Percentiles rank a stretch among this genome's conserved stretches.
These are phyloP conservation scores for Arion vulgaris DNA, from an alignment of 1,140 invertebrate species.

Conservation along the genomic window DNA sequence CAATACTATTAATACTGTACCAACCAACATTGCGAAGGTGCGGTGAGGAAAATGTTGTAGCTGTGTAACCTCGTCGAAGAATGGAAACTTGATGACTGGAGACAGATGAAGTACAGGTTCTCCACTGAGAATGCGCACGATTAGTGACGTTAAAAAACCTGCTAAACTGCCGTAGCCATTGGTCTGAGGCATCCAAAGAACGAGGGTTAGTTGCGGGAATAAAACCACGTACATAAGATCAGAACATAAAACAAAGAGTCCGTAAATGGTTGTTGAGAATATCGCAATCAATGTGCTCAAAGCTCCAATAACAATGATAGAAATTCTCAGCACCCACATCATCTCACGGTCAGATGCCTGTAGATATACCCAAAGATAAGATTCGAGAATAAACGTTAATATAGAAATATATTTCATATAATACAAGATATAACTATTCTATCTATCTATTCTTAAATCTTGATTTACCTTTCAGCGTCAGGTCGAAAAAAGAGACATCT, in stretches of 20 bases:
- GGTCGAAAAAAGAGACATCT: too few species aligned
- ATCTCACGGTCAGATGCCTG: slow-evolving; percentile 72
- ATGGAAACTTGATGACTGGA: slow-evolving; percentile 87
- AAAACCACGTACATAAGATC: slow-evolving; percentile 58
- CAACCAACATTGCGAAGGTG: slow-evolving; percentile 53
- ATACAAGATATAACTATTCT: too few species aligned
- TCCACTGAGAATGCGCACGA: slow-evolving; percentile 88
- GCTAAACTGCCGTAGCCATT: slow-evolving; percentile 94
- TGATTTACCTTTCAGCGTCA: too few species aligned
- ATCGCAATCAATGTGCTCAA: slow-evolving; percentile 55
- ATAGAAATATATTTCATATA: too few species aligned
- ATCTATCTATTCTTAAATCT: too few species aligned
- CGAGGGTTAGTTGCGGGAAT: slow-evolving; percentile 57
- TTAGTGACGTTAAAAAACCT: slow-evolving; percentile 86
- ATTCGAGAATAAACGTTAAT: too few species aligned
- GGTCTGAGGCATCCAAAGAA: slow-evolving; percentile 71
- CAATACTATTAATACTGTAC: slow-evolving; percentile 44
- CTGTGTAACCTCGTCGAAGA: slow-evolving; percentile 80
- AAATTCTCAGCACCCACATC: slow-evolving; percentile 55
- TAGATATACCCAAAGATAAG: slow-evolving; percentile 81
- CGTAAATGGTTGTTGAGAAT: slow-evolving; percentile 52
- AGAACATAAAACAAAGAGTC: slow-evolving; percentile 53
- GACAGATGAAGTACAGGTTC: slow-evolving; percentile 87
- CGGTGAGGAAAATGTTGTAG: slow-evolving; percentile 59
- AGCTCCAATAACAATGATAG: slow-evolving; percentile 47